Base-by-base conservation (phyloP, 2,888 invertebrate species). In the Xanthorhoe spadicearia region DNA sequence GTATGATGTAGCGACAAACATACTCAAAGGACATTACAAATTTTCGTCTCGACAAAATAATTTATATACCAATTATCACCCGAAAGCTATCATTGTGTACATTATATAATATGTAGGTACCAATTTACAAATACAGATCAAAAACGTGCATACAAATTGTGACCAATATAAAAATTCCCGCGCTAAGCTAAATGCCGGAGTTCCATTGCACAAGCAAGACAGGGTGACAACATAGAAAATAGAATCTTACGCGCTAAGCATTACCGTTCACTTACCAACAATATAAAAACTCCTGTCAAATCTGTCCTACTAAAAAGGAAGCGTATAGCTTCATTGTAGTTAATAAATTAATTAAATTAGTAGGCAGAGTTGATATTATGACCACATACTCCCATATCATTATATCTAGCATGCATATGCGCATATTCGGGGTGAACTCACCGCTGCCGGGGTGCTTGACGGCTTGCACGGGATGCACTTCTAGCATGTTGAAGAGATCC, bases 401-500 rank as follows among this genome's bases (percentile, higher is more conserved):
- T n/a, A 85, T 74, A 78, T 80, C 81, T 87, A 71, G 84, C 92
- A 92, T 92, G 92, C 92, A 88, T n/a, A 85, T 86, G 68, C 71
- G 60, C 66, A 65, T n/a, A n/a, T 66, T 69, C 68, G 50, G 56
- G 72, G 43, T 64, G 50, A 74, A 92, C 93, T 91, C 79, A 91
- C 92, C 90, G 87, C 95, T 95, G 73, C 96, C 97, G 4, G 97
- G 97, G 87, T 96, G 95, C 81, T 96, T 96, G 71, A 98, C 97
- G 82, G 97, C 97, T 86, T 97, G 96, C 49, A 96, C 97, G 18
- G 98, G 98, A 89, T 98, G 97, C 72, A 99, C 97, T 94, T 99
- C 99, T 85, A 98, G 94, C 80, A 97, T 95, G 89, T 97, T 98
- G 92, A 98, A 99, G 81, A 99, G 94, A 90, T 99, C 99, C 66